These are phyloP conservation scores for Chalcosyrphus nemorum DNA, from an alignment of 2,888 invertebrate species.

Conservation along the genomic window DNA sequence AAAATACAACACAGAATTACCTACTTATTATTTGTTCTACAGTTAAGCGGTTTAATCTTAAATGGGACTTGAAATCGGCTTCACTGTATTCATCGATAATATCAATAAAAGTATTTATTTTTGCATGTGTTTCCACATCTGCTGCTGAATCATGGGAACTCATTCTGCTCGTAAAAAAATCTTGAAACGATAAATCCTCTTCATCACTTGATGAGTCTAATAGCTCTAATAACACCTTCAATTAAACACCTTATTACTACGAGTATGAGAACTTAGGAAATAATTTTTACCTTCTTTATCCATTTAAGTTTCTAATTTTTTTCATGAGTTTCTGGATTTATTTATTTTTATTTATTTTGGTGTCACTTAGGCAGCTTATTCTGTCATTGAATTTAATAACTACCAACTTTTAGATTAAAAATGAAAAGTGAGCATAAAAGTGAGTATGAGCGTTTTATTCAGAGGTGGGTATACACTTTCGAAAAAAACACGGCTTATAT, in stretches of 20 bases:
- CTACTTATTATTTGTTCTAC: slow-evolving; percentile 4
- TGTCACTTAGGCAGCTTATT: no score
- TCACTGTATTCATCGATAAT: not conserved
- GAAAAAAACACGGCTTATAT: no score
- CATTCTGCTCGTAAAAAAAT: not conserved
- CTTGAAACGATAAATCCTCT: not conserved
- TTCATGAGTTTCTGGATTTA: no score
- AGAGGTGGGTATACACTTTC: no score
- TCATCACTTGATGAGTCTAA: not conserved
- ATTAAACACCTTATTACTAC: not conserved
- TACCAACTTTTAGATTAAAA: no score
- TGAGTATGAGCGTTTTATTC: no score
- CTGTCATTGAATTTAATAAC: no score
- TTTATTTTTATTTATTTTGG: no score
- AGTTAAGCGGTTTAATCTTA: not conserved
- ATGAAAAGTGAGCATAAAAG: no score
- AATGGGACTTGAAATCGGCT: not conserved
- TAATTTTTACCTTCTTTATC: no score
- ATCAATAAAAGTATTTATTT: not conserved
- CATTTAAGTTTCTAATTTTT: no score
- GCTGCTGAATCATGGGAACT: not conserved
- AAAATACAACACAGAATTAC: not conserved
- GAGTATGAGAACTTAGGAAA: no score
- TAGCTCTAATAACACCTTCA: not conserved
- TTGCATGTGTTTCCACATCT: not conserved